Percentiles rank a stretch among this genome's conserved stretches.
phyloP scores from a whole-genome alignment of 2,888 invertebrate species.

The Pollenia angustigena region DNA sequence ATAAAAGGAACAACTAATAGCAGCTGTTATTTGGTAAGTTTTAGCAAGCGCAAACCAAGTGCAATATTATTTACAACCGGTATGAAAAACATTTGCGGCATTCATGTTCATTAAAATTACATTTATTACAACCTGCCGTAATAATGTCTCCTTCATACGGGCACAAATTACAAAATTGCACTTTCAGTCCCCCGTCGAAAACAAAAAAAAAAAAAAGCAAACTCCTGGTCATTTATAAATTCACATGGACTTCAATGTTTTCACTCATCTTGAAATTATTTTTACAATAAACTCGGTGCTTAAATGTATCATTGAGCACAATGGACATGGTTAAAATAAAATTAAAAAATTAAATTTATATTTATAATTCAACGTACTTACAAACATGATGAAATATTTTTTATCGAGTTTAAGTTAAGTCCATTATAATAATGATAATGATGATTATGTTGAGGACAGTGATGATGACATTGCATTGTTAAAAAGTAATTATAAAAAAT shows the following conservation, averaged over 20 bases:
- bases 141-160: slow-evolving; percentile 54
- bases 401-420: slow-evolving; percentile 1
- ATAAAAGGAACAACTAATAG: slow-evolving; percentile 27
- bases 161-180: slow-evolving; percentile 47
- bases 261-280: slow-evolving; percentile 5
- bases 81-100: slow-evolving; percentile 66
- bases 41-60: slow-evolving; percentile 12
- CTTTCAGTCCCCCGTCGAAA: slow-evolving; percentile 7
- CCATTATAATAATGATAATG: slow-evolving; percentile 36
- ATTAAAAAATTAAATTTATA: slow-evolving; percentile 34
- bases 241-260: slow-evolving; percentile 2
- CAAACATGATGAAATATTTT: background rate
- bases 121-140: slow-evolving; percentile 70
- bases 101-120: slow-evolving; percentile 73
- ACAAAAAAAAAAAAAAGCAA: background rate
- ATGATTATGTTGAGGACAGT: slow-evolving; percentile 27
- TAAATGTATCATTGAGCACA: slow-evolving; percentile 44
- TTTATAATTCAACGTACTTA: slow-evolving; percentile 20
- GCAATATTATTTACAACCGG: slow-evolving; percentile 68
- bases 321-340: slow-evolving; percentile 34
- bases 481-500: slow-evolving; percentile 67
- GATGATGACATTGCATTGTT: slow-evolving; percentile 62
- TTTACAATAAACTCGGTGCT: slow-evolving; percentile 39
- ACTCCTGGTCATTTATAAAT: slow-evolving; percentile 25
- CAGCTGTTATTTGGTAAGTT: slow-evolving; percentile 60